Percentiles rank a stretch among this genome's conserved stretches.
These are phyloP conservation scores for Triplophysa siluroides DNA, from an alignment of 2,113 vertebrate genomes.

Conservation along the genomic window DNA sequence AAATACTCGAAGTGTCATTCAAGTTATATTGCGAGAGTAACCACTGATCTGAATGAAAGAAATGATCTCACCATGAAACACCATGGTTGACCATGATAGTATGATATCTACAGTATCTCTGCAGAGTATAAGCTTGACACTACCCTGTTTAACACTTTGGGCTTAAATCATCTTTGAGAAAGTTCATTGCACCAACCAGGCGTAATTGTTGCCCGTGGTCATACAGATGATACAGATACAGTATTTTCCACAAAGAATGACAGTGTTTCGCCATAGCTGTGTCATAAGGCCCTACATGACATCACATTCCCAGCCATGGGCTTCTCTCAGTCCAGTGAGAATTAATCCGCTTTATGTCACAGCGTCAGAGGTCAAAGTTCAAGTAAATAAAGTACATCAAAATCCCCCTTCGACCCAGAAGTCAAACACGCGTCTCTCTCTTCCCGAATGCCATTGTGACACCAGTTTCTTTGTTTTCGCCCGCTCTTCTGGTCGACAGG, in stretches of 20 bases:
- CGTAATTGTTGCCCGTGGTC: background rate
- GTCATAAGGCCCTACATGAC: conserved; percentile 13
- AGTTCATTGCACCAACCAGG: conserved; percentile 16
- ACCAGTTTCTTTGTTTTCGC: background rate
- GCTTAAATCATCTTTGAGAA: conserved; percentile 6
- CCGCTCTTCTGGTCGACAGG: conserved; percentile 25
- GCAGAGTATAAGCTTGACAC: conserved; percentile 45
- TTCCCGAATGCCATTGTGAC: conserved; percentile 37
- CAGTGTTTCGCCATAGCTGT: background rate
- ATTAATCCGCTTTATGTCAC: conserved; percentile 34
- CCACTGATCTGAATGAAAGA: conserved; percentile 43
- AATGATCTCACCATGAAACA: conserved; percentile 45
- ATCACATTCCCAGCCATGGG: conserved; percentile 24
- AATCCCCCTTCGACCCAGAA: background rate
- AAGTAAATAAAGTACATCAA: conserved; percentile 19
- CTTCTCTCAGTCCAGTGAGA: conserved; percentile 33
- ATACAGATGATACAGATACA: conserved; percentile 23
- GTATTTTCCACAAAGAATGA: conserved; percentile 4
- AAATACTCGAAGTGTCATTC: conserved; percentile 48
- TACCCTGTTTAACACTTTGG: conserved; percentile 54
- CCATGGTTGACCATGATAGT: conserved; percentile 43
- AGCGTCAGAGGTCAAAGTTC: conserved; percentile 47
- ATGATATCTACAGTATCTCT: conserved; percentile 25
- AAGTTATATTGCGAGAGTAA: conserved; percentile 51
- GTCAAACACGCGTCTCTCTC: conserved; percentile 13